A percentile compares a stretch with the other conserved stretches of the same genome.
These are phyloP conservation scores for Caenorhabditis auriculariae DNA, from an alignment of 2,888 invertebrate species.

Conservation along the genomic window DNA sequence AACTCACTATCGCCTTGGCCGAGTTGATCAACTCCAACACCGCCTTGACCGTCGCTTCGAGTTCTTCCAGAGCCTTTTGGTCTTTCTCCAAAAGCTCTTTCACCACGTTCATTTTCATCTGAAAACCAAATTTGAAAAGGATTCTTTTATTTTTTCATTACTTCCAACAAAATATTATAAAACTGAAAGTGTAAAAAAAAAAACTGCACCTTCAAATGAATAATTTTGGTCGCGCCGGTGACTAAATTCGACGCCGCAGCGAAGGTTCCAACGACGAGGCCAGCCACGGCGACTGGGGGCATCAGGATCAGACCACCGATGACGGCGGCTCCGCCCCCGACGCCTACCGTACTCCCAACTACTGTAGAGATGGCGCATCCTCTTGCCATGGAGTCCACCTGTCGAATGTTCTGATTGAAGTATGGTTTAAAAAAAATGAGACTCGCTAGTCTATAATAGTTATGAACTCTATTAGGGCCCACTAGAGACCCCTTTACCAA, in stretches of 20 bases:
- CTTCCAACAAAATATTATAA: background rate
- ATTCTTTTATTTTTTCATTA: too few species aligned
- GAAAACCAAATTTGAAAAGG: too few species aligned
- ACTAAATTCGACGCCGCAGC: conserved; percentile 37
- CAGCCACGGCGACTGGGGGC: conserved; percentile 43
- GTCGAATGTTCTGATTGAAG: too few species aligned
- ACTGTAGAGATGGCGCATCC: conserved; percentile 41
- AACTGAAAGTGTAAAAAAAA: background rate
- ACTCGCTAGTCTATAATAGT: too few species aligned
- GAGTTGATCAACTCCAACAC: conserved; percentile 12
- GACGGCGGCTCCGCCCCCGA: conserved; percentile 30
- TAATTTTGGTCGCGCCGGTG: conserved; percentile 26
- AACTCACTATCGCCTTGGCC: conserved; percentile 11
- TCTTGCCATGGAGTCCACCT: conserved; percentile 33
- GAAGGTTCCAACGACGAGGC: conserved; percentile 36
- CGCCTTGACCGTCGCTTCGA: conserved; percentile 9
- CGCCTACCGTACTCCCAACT: conserved; percentile 36
- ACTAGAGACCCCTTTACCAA: too few species aligned
- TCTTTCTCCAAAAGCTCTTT: conserved; percentile 6
- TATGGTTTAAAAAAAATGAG: background rate
- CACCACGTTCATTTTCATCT: conserved; percentile 2
- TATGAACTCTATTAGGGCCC: too few species aligned
- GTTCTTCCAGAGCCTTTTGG: conserved; percentile 7
- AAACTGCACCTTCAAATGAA: conserved; percentile 9
- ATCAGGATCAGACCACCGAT: conserved; percentile 40